These are phyloP conservation scores for Chaetodon trifascialis DNA, from an alignment of 2,113 vertebrate genomes.

Conservation along the genomic window DNA sequence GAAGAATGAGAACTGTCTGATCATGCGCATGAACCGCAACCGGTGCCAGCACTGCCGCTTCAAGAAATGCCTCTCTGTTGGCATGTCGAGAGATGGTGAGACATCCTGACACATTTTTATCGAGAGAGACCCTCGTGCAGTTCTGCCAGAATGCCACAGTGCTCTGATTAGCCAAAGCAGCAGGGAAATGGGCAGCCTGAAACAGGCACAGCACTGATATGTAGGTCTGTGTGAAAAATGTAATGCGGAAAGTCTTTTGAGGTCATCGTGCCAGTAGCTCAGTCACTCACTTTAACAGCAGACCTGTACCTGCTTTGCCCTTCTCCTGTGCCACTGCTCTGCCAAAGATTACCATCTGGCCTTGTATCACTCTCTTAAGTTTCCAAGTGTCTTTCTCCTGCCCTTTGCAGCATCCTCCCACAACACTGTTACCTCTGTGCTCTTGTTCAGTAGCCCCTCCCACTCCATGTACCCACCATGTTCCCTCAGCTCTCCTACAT, in stretches of 20 bases:
- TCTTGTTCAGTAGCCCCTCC: slow-evolving; percentile 54
- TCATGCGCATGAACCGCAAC: slow-evolving; percentile 89
- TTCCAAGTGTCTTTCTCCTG: slow-evolving; percentile 60
- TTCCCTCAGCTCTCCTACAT: slow-evolving; percentile 76
- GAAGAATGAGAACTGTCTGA: slow-evolving; percentile 87
- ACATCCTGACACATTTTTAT: slow-evolving; percentile 57
- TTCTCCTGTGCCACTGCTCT: slow-evolving; percentile 36
- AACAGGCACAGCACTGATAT: slow-evolving; percentile 45
- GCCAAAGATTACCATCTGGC: slow-evolving; percentile 54
- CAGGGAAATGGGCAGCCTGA: slow-evolving; percentile 34
- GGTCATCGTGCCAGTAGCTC: slow-evolving; percentile 76
- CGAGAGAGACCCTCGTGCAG: slow-evolving; percentile 20
- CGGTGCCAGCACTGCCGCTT: slow-evolving; percentile 89
- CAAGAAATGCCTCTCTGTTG: slow-evolving; percentile 88
- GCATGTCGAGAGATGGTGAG: slow-evolving; percentile 90
- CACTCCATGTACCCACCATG: slow-evolving; percentile 60
- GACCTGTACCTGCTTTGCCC: slow-evolving; percentile 50
- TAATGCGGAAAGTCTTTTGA: slow-evolving; percentile 69
- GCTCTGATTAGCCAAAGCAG: slow-evolving; percentile 64
- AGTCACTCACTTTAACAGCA: slow-evolving; percentile 54
- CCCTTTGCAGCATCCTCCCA: slow-evolving; percentile 64
- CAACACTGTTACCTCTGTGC: slow-evolving; percentile 51
- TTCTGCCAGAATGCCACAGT: slow-evolving; percentile 51
- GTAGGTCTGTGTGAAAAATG: slow-evolving; percentile 71
- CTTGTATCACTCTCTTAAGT: slow-evolving; percentile 54